Conservation (phyloP, 2,797 vertebrate genomes). For the Catharus ustulatus region DNA sequence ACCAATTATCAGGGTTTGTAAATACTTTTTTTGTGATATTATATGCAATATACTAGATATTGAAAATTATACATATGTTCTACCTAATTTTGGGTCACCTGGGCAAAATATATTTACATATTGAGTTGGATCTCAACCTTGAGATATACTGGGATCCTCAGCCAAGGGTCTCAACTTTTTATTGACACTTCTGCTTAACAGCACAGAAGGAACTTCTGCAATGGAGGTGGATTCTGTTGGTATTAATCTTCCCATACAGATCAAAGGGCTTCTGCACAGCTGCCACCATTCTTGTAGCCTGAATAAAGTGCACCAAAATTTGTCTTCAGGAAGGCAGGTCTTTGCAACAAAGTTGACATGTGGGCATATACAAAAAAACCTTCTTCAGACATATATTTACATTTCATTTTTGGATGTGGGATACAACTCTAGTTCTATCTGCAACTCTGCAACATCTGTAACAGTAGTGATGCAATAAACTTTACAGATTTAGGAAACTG, state of each 20-base stretch:
- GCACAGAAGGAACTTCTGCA: not conserved
- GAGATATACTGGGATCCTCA: not conserved
- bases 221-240: not conserved
- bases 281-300: not conserved
- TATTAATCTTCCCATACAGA: not conserved
- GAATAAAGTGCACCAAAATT: not conserved
- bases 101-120: not conserved
- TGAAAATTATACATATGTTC: not conserved
- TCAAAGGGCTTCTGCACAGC: not conserved
- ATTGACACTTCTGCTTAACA: not conserved
- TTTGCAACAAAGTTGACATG: not conserved
- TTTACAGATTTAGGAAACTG: not conserved
- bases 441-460: not conserved
- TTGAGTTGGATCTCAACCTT: not conserved
- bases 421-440: not conserved
- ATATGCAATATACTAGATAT: not conserved
- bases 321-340: not conserved
- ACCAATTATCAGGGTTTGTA: constrained; percentile 1
- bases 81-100: not conserved
- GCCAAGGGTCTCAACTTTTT: not conserved
- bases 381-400: not conserved
- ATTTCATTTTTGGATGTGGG: not conserved
- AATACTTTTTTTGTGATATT: not conserved
- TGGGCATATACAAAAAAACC: not conserved
- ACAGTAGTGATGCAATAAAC: not conserved